Percentiles rank a stretch among this genome's conserved stretches.
These are phyloP conservation scores for Mesorhabditis spiculigera DNA, from an alignment of 2,888 invertebrate genomes.

Conservation along the genomic window DNA sequence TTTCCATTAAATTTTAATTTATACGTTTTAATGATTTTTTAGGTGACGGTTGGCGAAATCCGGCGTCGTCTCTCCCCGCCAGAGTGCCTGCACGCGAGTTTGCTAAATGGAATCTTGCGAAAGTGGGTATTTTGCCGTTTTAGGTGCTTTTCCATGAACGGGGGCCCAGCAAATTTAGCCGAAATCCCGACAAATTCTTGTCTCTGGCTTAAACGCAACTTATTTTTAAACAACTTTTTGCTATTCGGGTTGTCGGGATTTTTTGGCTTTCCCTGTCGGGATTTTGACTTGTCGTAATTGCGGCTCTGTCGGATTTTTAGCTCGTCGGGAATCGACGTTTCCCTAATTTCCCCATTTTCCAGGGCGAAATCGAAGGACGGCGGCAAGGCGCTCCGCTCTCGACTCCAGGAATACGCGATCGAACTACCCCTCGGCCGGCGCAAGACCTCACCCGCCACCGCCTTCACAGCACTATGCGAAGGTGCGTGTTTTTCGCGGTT, in stretches of 20 bases:
- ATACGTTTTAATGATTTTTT: neutral
- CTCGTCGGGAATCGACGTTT: neutral
- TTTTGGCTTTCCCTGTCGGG: too few species aligned
- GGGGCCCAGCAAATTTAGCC: too few species aligned
- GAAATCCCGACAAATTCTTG: too few species aligned
- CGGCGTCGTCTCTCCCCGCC: neutral
- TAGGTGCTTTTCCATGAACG: too few species aligned
- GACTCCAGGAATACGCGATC: neutral
- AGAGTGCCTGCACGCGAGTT: conserved; percentile 4
- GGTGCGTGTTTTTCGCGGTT: neutral
- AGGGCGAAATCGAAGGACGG: neutral
- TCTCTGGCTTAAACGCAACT: too few species aligned
- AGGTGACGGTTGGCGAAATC: neutral
- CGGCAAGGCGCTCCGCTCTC: neutral
- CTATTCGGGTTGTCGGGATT: too few species aligned
- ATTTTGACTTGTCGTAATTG: too few species aligned
- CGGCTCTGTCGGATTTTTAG: too few species aligned
- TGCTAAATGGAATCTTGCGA: neutral
- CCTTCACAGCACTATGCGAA: neutral
- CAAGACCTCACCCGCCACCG: neutral
- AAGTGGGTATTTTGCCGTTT: too few species aligned
- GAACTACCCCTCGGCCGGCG: neutral
- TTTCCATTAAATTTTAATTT: too few species aligned
- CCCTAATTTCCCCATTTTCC: neutral
- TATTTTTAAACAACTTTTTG: too few species aligned